These are phyloP conservation scores for Drosophila borborema DNA, from an alignment of 2,888 invertebrate genomes.

Conservation along the genomic window DNA sequence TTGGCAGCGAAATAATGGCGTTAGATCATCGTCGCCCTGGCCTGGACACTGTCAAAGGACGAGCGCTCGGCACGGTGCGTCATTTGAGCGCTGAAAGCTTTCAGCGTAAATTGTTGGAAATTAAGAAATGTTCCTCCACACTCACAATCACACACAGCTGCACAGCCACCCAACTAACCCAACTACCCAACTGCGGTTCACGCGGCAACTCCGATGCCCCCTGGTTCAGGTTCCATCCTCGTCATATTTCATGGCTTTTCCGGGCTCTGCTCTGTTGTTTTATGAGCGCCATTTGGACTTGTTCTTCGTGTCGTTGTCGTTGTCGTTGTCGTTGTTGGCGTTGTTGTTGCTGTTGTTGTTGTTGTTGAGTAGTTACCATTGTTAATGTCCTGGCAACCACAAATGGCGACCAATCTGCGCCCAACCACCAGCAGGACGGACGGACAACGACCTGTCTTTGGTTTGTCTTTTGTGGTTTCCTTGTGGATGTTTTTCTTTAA, in stretches of 20 bases:
- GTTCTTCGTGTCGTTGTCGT: conserved; percentile 31
- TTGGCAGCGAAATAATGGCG: conserved; percentile 77
- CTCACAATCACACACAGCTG: conserved; percentile 31
- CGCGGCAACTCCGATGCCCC: conserved; percentile 29
- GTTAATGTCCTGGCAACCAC: conserved; percentile 81
- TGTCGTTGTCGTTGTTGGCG: conserved; percentile 1
- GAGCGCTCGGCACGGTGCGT: conserved; percentile 52
- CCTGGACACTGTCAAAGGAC: conserved; percentile 32
- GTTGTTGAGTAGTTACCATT: conserved; percentile 56
- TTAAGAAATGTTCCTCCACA: conserved; percentile 77
- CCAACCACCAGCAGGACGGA: conserved; percentile 22
- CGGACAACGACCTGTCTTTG: conserved; percentile 35
- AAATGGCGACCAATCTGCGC: conserved; percentile 73
- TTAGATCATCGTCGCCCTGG: conserved; percentile 78
- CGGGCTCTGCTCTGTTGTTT: conserved; percentile 70
- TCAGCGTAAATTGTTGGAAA: conserved; percentile 80
- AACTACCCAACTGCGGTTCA: conserved; percentile 26
- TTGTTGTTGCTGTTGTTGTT: conserved; percentile 20
- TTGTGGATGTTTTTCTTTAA: conserved; percentile 75
- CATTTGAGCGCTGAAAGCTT: conserved; percentile 80
- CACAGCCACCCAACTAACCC: conserved; percentile 36
- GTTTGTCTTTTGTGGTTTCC: conserved; percentile 53
- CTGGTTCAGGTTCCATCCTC: conserved; percentile 55
- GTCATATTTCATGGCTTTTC: conserved; percentile 75
- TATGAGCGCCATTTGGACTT: conserved; percentile 72